These are phyloP conservation scores for Apodemus sylvaticus DNA, from an alignment of 2,113 vertebrate genomes.

Conservation along the genomic window DNA sequence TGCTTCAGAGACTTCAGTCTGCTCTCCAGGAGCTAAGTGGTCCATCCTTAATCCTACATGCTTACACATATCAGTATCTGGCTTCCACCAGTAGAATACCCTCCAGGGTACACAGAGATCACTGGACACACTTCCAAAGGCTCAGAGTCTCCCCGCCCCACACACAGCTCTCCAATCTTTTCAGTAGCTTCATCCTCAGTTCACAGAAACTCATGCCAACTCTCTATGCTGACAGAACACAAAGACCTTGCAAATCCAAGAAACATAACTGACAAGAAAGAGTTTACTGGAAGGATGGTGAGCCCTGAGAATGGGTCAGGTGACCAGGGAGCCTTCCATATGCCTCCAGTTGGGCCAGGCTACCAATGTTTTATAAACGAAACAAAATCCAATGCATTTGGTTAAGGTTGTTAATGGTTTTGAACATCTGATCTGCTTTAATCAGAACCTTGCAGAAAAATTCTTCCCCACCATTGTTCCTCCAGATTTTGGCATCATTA, in stretches of 20 bases:
- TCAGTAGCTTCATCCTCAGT: not conserved
- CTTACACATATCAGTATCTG: not conserved
- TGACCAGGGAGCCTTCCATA: not conserved
- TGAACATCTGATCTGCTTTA: not conserved
- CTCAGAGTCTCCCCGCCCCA: rapidly evolving
- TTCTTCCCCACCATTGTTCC: not conserved
- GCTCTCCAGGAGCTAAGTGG: constrained; percentile 22
- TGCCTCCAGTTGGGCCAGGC: not conserved
- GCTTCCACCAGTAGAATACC: not conserved
- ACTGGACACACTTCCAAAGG: not conserved
- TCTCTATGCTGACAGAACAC: not conserved
- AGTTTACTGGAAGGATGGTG: not conserved
- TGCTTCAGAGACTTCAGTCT: not conserved
- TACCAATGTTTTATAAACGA: not conserved
- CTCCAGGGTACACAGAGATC: not conserved
- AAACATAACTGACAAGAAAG: not conserved
- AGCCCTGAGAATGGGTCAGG: not conserved
- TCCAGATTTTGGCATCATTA: constrained; percentile 11
- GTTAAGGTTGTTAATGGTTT: not conserved
- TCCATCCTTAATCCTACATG: not conserved
- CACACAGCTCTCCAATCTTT: not conserved
- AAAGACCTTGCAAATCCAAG: not conserved
- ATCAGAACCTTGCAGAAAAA: constrained; percentile 8
- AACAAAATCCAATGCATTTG: not conserved
- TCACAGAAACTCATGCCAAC: not conserved